These are phyloP conservation scores for Dryobates pubescens DNA, from an alignment of 2,797 vertebrate species.

Conservation along the genomic window DNA sequence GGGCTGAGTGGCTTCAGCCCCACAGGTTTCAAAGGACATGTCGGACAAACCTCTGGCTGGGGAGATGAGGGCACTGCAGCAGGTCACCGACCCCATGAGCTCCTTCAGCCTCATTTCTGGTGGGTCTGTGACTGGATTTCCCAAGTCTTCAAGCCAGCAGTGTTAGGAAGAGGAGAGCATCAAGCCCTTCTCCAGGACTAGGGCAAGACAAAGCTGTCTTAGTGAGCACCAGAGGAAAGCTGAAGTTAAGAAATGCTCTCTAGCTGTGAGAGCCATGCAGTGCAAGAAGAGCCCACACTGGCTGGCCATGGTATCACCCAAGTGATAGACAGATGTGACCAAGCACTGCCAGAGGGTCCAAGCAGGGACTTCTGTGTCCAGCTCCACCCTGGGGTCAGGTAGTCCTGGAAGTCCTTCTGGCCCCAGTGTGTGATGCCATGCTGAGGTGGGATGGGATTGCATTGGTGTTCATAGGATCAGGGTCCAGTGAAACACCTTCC, in stretches of 20 bases:
- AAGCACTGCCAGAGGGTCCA: accelerated
- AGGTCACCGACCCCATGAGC: neutral
- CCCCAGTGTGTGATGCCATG: accelerated
- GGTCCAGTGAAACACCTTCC: neutral
- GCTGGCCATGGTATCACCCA: neutral
- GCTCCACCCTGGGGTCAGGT: neutral
- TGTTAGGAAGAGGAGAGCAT: neutral
- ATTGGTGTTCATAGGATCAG: neutral
- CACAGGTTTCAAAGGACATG: neutral
- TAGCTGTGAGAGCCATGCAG: accelerated
- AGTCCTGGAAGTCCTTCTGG: neutral
- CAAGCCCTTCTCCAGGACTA: neutral
- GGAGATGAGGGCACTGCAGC: neutral
- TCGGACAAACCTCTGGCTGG: neutral
- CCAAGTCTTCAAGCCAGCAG: accelerated
- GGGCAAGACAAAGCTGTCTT: neutral
- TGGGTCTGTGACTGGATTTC: neutral
- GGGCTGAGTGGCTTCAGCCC: neutral
- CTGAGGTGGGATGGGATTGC: neutral
- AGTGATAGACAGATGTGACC: accelerated
- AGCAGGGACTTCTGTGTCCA: neutral
- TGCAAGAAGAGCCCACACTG: neutral
- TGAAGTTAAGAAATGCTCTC: neutral
- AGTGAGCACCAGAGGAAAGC: neutral
- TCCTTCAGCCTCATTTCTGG: neutral